A percentile compares a stretch with the other conserved stretches of the same genome.
phyloP scores from a whole-genome alignment of 1,140 invertebrate genomes.

The Brachionus rubens region DNA sequence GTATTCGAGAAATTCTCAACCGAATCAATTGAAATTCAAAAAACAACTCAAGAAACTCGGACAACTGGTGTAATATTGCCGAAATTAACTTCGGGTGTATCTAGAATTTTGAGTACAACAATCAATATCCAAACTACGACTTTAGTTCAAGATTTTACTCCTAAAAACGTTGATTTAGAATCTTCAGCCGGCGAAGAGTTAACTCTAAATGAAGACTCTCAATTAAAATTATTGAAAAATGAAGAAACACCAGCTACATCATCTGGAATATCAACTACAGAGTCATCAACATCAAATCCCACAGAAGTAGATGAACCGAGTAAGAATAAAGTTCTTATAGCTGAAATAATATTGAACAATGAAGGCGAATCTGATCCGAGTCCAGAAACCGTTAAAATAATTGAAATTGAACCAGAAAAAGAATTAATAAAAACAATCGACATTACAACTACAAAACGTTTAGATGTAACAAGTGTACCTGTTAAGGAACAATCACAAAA shows the following conservation, averaged over 20 bases:
- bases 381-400: neutral
- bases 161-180: neutral
- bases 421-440: no score
- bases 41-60: no score
- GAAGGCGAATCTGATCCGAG: neutral
- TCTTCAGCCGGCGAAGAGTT: neutral
- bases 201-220: neutral
- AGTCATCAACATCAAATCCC: neutral
- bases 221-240: neutral
- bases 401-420: no score
- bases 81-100: neutral
- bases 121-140: neutral
- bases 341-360: conserved; percentile 7
- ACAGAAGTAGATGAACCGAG: no score
- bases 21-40: no score
- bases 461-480: no score
- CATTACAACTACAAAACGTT: no score
- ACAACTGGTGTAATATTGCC: neutral
- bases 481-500: neutral
- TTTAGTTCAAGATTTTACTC: neutral
- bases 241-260: neutral
- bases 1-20: no score
- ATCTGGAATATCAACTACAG: neutral
- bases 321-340: neutral
- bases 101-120: conserved; percentile 9